Base-by-base conservation (phyloP, 2,113 vertebrate species). In the Steatornis caripensis region DNA sequence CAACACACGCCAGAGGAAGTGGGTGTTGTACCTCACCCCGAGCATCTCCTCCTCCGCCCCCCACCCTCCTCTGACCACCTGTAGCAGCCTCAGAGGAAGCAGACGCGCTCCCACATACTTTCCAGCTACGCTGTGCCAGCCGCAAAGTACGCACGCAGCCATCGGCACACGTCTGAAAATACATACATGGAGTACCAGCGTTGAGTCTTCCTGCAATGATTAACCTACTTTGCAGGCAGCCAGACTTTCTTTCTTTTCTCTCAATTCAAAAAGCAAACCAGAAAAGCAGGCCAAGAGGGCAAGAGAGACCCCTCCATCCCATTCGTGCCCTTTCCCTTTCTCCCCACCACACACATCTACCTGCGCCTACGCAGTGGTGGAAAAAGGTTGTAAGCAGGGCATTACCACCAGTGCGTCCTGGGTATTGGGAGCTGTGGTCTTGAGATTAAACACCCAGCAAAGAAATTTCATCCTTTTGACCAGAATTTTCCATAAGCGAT, bases 71-170 rank as follows among this genome's bases (percentile, higher is more conserved):
- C 43, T 75, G 97, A 98, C 98, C 99, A 99, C 99, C 99, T 98
- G 98, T 97, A 97, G 97, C 97, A 97, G 98, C 98, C 98, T 98
- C 98, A 98, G 98, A 99, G 99, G 98, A 99, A 98, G 98, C 96
- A 96, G 91, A 91, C 77, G 26, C 19, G 91, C 97, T 98, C 98
- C 98, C 95, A 95, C 97, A 97, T 94, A 97, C 96, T 98, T 98
- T 98, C 98, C 98, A 98, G 97, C 95, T 94, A 92, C 84, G 87
- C 91, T 54, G 93, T 8, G 7, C 95, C 95, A 87, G 95, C 97
- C 90, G 24, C 98, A 97, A 97, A 97, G 61, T 94, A 72, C n/a
- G 15, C 93, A 93, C 12, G 43, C 93, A 85, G 89, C 26, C 51
- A 37, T 71, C 53, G 45, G 76, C 91, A 90, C 75, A 81, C 17